phyloP scores from a whole-genome alignment of 2,888 invertebrate species.

The Phengaris alcon region DNA sequence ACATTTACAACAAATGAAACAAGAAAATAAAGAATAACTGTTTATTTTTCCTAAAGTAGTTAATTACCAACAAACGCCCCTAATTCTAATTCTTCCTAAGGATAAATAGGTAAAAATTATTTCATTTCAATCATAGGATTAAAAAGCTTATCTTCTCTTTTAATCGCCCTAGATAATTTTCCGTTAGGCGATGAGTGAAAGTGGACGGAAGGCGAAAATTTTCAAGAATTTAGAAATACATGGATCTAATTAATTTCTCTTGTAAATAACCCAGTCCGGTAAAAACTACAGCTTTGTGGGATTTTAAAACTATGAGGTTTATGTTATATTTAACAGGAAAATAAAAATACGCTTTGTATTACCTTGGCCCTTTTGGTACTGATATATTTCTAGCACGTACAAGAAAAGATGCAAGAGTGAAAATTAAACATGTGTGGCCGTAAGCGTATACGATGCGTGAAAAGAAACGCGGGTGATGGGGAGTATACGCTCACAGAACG shows the following conservation, averaged over 20 bases:
- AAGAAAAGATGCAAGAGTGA: background rate
- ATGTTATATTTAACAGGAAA: background rate
- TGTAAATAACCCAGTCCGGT: too few species aligned
- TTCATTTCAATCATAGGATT: background rate
- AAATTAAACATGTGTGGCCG: background rate
- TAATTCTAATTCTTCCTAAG: conserved; percentile 3
- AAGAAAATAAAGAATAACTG: background rate
- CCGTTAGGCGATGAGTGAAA: background rate
- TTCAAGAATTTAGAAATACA: background rate
- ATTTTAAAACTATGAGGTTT: too few species aligned
- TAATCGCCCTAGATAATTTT: background rate
- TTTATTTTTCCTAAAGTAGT: background rate
- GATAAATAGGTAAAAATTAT: background rate
- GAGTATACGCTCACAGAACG: too few species aligned
- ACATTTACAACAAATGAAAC: background rate
- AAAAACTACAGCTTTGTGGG: background rate
- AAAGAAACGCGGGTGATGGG: too few species aligned
- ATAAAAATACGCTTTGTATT: background rate
- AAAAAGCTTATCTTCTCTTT: background rate
- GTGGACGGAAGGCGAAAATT: conserved; percentile 2
- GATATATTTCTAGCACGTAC: background rate
- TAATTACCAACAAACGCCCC: conserved; percentile 9
- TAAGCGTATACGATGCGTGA: too few species aligned
- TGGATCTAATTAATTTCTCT: background rate
- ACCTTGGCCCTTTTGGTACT: background rate